A percentile compares a stretch with the other conserved stretches of the same genome.
These are phyloP conservation scores for Cybosia mesomella DNA, from an alignment of 2,888 invertebrate genomes.

Conservation along the genomic window DNA sequence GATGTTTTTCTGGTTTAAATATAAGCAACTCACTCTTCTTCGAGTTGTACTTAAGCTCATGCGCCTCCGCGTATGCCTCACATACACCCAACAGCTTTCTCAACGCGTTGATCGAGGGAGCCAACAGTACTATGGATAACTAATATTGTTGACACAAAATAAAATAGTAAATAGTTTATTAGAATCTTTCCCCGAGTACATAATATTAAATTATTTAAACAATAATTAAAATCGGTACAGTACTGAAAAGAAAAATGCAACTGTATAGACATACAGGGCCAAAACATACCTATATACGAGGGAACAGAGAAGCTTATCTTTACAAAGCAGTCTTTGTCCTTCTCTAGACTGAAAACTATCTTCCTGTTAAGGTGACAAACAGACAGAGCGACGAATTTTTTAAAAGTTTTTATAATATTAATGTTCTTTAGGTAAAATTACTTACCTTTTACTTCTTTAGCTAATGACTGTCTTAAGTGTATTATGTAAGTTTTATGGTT, in stretches of 20 bases:
- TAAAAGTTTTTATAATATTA: background rate
- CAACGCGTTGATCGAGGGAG: no score
- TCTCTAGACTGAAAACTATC: background rate
- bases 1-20: no score
- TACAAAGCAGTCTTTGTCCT: background rate
- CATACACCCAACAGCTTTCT: no score
- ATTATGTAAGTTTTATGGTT: slow-evolving; percentile 26
- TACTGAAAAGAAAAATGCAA: background rate
- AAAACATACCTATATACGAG: no score
- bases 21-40: no score
- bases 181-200: background rate
- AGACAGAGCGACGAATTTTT: background rate
- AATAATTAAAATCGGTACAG: background rate
- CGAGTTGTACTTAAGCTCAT: no score
- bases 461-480: slow-evolving; percentile 15
- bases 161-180: background rate
- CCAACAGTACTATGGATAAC: no score
- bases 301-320: no score
- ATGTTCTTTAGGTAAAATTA: background rate
- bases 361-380: background rate
- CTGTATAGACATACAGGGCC: background rate
- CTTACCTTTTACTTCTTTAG: background rate
- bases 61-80: no score
- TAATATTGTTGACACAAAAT: no score
- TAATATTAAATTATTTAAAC: no score